These are phyloP conservation scores for Tipula helvola DNA, from an alignment of 2,888 invertebrate genomes.

Conservation along the genomic window DNA sequence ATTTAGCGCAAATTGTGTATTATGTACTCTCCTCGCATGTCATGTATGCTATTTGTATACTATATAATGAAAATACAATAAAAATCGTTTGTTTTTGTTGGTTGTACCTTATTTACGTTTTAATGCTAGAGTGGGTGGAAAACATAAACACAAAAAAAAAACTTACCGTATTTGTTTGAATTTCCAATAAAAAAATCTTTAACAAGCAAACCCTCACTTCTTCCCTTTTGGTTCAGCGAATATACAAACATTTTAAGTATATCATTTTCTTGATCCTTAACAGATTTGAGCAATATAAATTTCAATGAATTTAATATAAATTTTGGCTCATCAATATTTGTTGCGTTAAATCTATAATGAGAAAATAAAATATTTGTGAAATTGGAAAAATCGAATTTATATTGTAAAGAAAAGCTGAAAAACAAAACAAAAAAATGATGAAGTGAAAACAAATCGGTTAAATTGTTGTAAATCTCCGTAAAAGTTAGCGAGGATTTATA, in stretches of 20 bases:
- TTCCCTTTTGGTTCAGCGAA: slow-evolving; percentile 14
- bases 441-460: slow-evolving; percentile 5
- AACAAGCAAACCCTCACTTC: slow-evolving; percentile 12
- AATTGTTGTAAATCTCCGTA: slow-evolving; percentile 5
- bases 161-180: slow-evolving; percentile 10
- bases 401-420: not conserved
- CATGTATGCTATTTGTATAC: not conserved
- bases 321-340: slow-evolving; percentile 12
- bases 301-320: slow-evolving; percentile 13
- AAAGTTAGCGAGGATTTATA: not conserved
- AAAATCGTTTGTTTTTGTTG: not conserved
- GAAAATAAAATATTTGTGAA: slow-evolving; percentile 7
- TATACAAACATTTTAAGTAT: slow-evolving; percentile 12
- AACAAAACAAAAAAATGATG: not conserved
- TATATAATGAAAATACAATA: not conserved
- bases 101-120: not conserved
- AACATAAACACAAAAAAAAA: not conserved
- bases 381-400: not conserved
- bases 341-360: slow-evolving; percentile 12
- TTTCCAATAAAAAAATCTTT: slow-evolving; percentile 14
- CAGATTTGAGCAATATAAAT: slow-evolving; percentile 9
- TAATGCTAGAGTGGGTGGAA: not conserved
- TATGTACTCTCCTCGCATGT: not conserved
- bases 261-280: slow-evolving; percentile 13
- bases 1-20: not conserved